Evolutionary conservation across 2,888 invertebrate genomes (phyloP).

Genomic region (Mesochorus sp.): DNA sequence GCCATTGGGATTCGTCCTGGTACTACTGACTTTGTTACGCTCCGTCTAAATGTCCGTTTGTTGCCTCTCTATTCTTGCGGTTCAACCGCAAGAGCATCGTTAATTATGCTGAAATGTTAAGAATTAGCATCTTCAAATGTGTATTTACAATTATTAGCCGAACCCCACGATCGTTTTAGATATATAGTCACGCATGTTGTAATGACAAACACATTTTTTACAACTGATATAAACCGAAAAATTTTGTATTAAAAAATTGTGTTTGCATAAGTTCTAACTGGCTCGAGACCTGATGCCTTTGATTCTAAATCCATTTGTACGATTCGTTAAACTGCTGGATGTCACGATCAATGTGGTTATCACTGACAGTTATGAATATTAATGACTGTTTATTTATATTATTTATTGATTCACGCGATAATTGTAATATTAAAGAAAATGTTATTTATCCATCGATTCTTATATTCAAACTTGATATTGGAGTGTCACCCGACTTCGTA

Average conservation of each 20-base stretch:
- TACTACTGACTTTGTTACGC: slow-evolving; percentile 2
- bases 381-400: slow-evolving; percentile 3
- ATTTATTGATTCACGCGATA: slow-evolving; percentile 7
- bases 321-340: slow-evolving; percentile 50
- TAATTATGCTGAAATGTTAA: slow-evolving; percentile 26
- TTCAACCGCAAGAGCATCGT: slow-evolving; percentile 45
- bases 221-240: slow-evolving; percentile 20
- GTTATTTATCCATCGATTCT: slow-evolving; percentile 35
- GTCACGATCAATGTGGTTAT: slow-evolving; percentile 34
- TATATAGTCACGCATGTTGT: slow-evolving; percentile 23
- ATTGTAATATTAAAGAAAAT: not conserved
- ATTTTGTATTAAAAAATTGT: slow-evolving; percentile 28
- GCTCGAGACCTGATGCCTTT: not conserved
- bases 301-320: slow-evolving; percentile 15
- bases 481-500: not conserved
- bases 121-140: slow-evolving; percentile 33
- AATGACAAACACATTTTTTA: slow-evolving; percentile 25
- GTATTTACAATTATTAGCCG: slow-evolving; percentile 26
- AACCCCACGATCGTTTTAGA: slow-evolving; percentile 36
- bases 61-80: slow-evolving; percentile 26
- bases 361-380: slow-evolving; percentile 25
- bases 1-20: slow-evolving; percentile 52
- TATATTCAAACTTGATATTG: slow-evolving; percentile 8
- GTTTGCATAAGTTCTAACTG: slow-evolving; percentile 26
- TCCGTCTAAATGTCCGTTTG: not conserved